Evolutionary conservation across 2,797 vertebrate species (phyloP).

Genomic region (Sebastes iracundus): DNA sequence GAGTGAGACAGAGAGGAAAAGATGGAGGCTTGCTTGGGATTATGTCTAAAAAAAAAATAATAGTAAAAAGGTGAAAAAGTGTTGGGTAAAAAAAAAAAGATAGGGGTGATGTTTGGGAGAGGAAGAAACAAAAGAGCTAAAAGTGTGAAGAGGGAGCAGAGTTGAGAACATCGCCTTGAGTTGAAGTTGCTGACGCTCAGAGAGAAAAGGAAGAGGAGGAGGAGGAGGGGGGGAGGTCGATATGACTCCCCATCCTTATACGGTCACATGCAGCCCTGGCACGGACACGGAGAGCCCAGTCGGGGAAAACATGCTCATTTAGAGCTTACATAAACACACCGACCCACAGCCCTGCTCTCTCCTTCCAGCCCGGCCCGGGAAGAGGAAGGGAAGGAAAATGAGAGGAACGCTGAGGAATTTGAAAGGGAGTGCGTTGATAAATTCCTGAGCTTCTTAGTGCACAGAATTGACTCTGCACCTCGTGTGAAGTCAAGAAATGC

Average conservation of each 20-base stretch:
- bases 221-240: constrained; percentile 10
- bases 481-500: constrained; percentile 43
- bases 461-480: constrained; percentile 19
- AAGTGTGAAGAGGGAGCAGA: constrained; percentile 9
- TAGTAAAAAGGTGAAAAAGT: not conserved
- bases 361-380: constrained; percentile 24
- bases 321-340: constrained; percentile 81
- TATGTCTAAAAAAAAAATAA: not conserved
- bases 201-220: constrained; percentile 24
- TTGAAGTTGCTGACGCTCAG: constrained; percentile 46
- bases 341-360: constrained; percentile 37
- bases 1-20: constrained; percentile 11
- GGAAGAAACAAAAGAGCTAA: not conserved
- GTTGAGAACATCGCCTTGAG: constrained; percentile 6
- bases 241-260: constrained; percentile 82
- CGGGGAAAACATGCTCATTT: constrained; percentile 77
- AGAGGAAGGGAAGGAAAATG: constrained; percentile 54
- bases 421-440: constrained; percentile 57
- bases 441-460: constrained; percentile 72
- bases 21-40: not conserved
- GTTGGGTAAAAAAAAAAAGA: not conserved
- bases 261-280: constrained; percentile 78
- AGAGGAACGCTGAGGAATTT: constrained; percentile 75
- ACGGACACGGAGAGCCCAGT: constrained; percentile 51
- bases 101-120: not conserved